phyloP scores from a whole-genome alignment of 2,888 invertebrate genomes.

The Ditylenchus weischeri region DNA sequence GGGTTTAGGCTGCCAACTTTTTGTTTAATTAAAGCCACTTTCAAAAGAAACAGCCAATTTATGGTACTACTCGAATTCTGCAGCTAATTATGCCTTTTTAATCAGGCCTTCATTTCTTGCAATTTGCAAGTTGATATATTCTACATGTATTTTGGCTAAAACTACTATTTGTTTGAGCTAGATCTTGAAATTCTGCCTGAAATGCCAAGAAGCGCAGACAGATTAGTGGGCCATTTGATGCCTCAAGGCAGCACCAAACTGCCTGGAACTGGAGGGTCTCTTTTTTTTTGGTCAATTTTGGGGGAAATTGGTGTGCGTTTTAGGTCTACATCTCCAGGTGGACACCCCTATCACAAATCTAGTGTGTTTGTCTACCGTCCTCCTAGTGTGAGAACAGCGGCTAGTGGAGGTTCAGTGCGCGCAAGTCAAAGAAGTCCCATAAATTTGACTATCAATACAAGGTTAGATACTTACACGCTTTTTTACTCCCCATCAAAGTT shows the following conservation, averaged over 20 bases:
- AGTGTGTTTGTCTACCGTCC: slow-evolving; percentile 11
- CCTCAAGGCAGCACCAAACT: slow-evolving; percentile 1
- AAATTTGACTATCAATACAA: not conserved
- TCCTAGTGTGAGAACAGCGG: slow-evolving; percentile 1
- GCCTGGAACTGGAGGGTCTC: not conserved
- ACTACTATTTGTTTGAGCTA: no score
- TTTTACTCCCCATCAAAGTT: no score
- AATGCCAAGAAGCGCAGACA: slow-evolving; percentile 15
- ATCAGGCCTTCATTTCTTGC: no score
- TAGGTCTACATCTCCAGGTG: not conserved
- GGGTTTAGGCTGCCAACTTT: no score
- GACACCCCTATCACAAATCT: not conserved
- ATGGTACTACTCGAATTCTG: no score
- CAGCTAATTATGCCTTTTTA: no score
- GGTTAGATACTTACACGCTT: not conserved
- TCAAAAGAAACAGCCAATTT: no score
- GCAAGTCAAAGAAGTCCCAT: slow-evolving; percentile 4
- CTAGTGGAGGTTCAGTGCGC: slow-evolving; percentile 11
- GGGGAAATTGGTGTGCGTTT: no score
- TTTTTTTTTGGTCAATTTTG: no score
- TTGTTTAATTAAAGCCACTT: no score
- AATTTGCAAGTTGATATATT: no score
- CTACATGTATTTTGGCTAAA: no score
- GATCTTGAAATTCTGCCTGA: not conserved
- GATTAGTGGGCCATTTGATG: slow-evolving; percentile 13